A percentile compares a stretch with the other conserved stretches of the same genome.
These are phyloP conservation scores for Solen grandis DNA, from an alignment of 1,140 invertebrate species.

Conservation along the genomic window DNA sequence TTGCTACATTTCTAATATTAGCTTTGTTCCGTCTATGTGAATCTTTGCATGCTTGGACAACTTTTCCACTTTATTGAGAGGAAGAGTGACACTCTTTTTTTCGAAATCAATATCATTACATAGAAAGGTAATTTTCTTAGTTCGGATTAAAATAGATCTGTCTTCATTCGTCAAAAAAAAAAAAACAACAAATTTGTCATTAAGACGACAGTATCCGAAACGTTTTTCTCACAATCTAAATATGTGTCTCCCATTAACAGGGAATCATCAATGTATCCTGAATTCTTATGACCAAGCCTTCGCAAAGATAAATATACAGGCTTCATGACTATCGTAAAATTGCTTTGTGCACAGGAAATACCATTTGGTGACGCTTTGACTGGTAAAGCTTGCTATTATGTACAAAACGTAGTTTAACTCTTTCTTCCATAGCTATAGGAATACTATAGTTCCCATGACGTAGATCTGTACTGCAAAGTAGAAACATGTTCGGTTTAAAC, in stretches of 20 bases:
- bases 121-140: constrained; percentile 38
- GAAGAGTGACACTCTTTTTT: constrained; percentile 21
- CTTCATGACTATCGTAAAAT: constrained; percentile 56
- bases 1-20: constrained; percentile 10
- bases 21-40: background rate
- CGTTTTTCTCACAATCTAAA: constrained; percentile 23
- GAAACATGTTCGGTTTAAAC: too few species aligned
- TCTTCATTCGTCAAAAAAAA: too few species aligned
- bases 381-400: too few species aligned
- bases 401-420: too few species aligned
- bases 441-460: background rate
- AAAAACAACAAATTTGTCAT: constrained; percentile 40
- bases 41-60: background rate
- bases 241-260: constrained; percentile 17
- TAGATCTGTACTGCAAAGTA: background rate
- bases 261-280: constrained; percentile 46
- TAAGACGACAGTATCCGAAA: constrained; percentile 15
- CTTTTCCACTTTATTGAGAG: too few species aligned
- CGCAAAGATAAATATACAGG: constrained; percentile 35
- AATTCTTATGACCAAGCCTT: constrained; percentile 20
- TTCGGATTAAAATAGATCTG: too few species aligned
- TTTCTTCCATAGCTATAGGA: background rate
- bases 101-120: constrained; percentile 50
- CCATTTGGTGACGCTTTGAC: constrained; percentile 38
- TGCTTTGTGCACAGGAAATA: too few species aligned